Conservation (phyloP, 2,888 invertebrate species). For the Amblyjoppa proteus region DNA sequence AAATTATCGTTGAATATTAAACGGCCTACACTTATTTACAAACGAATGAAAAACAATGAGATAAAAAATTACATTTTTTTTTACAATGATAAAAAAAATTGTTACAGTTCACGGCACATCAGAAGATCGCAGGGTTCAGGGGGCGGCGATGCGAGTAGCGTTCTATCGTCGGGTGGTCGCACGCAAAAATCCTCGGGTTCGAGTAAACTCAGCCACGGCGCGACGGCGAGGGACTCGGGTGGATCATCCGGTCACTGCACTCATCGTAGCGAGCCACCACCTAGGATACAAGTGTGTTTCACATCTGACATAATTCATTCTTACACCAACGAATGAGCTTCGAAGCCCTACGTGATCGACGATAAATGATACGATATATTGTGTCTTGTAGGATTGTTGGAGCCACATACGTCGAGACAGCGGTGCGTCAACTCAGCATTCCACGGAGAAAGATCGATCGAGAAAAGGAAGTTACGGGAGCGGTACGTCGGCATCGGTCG, state of each 20-base stretch:
- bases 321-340: neutral
- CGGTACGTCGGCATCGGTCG: conserved; percentile 79
- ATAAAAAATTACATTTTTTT: neutral
- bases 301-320: neutral
- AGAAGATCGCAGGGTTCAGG: conserved; percentile 82
- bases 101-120: conserved; percentile 80
- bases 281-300: conserved; percentile 81
- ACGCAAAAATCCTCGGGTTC: conserved; percentile 87
- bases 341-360: neutral
- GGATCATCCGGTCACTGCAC: conserved; percentile 94
- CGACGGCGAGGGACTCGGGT: conserved; percentile 89
- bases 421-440: conserved; percentile 92
- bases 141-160: conserved; percentile 83
- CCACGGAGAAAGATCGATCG: conserved; percentile 82
- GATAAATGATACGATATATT: conserved; percentile 45
- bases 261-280: conserved; percentile 91
- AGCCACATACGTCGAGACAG: conserved; percentile 88
- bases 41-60: neutral
- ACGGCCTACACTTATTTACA: too few species aligned
- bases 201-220: conserved; percentile 83
- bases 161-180: conserved; percentile 84
- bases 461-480: conserved; percentile 80
- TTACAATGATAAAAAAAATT: neutral
- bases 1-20: neutral
- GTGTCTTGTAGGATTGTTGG: conserved; percentile 81